Evolutionary conservation across 2,113 vertebrate genomes (phyloP).

Genomic region (Scomber japonicus): DNA sequence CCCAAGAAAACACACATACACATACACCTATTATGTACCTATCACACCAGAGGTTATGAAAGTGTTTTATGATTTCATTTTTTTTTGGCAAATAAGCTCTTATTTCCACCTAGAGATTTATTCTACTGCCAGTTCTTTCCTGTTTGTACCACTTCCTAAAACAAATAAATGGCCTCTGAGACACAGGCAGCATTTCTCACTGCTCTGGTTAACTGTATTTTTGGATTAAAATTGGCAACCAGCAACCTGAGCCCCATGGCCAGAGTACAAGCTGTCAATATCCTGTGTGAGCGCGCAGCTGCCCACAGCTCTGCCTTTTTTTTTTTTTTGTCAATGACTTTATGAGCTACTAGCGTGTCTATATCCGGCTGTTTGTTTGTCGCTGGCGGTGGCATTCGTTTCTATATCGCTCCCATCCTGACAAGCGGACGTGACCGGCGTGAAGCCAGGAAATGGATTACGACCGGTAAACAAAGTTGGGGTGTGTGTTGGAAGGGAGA

Average conservation of each 20-base stretch:
- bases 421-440: slow-evolving; percentile 68
- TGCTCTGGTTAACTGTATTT: slow-evolving; percentile 25
- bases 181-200: neutral
- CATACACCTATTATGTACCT: neutral
- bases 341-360: slow-evolving; percentile 44
- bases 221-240: slow-evolving; percentile 38
- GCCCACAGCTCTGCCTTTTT: slow-evolving; percentile 6
- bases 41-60: neutral
- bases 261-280: slow-evolving; percentile 46
- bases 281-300: slow-evolving; percentile 58
- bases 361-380: slow-evolving; percentile 52
- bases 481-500: neutral
- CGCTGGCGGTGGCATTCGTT: slow-evolving; percentile 13
- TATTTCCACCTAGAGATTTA: neutral
- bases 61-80: neutral
- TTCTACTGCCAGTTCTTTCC: slow-evolving; percentile 3
- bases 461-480: slow-evolving; percentile 77
- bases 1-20: neutral
- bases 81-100: neutral
- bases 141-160: slow-evolving; percentile 13
- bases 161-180: slow-evolving; percentile 17
- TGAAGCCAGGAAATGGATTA: slow-evolving; percentile 79
- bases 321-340: slow-evolving; percentile 43
- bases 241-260: slow-evolving; percentile 52
- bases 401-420: slow-evolving; percentile 18